Evolutionary conservation across 2,888 invertebrate genomes (phyloP), one percentile per base, ranked within the genome.

Genomic region (Agrochola lota): DNA sequence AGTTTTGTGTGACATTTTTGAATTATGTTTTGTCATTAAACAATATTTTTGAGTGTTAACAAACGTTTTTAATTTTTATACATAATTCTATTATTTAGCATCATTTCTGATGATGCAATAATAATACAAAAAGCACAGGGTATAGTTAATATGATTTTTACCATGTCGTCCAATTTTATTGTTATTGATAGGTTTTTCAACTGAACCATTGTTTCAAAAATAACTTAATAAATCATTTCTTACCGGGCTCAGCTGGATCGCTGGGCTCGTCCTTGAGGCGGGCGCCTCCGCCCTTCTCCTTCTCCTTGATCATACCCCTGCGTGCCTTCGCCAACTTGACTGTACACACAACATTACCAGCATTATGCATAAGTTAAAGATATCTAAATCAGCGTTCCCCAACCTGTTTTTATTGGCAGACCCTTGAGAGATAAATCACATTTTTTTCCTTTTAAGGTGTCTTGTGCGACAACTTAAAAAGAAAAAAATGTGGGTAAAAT

Each of bases 281-380:
- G 94, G 96, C 96, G 84, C 96, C 96, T 84, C 97, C 97, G 91
- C 97, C 97, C 93, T 97, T 97, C 95, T 96, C 97, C 96, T 97
- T 97, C 96, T 97, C 97, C 95, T 97, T 97, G 90, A 97, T 97
- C 97, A 97, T 97, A 89, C 97, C 97, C 96, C 97, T 97, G 95
- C 97, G 97, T 97, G 97, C 97, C 96, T 97, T 97, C 97, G 97
- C 97, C 97, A 97, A 97, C 96, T 97, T 97, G 97, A 97, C 97
- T 97, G 95, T 69, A 90, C 74, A 90, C 73, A 87, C 30, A 87
- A 87, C 35, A 85, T 63, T 70, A 62, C 35, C 23, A 46, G n/a
- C 11, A 73, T 84, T 80, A 86, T 20, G 20, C 43, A 73, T 40
- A 55, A 2, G 43, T 63, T 63, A 35, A 15, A 23, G 8, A 60